Evolutionary conservation across 1,140 invertebrate genomes (phyloP).

Genomic region (Trigoniulus corallinus): DNA sequence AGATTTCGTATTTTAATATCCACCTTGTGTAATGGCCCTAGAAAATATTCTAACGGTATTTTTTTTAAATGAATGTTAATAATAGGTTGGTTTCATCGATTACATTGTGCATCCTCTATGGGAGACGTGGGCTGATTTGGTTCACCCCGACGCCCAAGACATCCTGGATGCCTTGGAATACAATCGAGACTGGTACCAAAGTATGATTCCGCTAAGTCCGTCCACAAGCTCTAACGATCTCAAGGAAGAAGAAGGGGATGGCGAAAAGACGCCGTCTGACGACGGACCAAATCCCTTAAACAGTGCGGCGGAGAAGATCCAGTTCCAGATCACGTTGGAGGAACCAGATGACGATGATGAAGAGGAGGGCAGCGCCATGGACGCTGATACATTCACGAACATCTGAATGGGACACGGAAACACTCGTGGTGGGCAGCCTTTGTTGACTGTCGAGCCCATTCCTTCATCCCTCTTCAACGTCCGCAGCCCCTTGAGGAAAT

Average conservation of each 20-base stretch:
- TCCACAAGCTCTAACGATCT: slow-evolving; percentile 22
- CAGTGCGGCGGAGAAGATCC: slow-evolving; percentile 15
- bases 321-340: slow-evolving; percentile 60
- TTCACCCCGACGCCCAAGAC: slow-evolving; percentile 94
- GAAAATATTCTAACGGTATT: no score
- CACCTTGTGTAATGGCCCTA: no score
- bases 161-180: slow-evolving; percentile 95
- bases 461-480: no score
- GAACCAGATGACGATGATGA: slow-evolving; percentile 44
- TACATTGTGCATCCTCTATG: slow-evolving; percentile 98
- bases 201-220: slow-evolving; percentile 42
- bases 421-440: no score
- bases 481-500: no score
- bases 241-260: slow-evolving; percentile 17
- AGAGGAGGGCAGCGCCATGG: slow-evolving; percentile 12
- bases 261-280: neutral
- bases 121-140: slow-evolving; percentile 98
- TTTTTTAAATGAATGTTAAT: no score
- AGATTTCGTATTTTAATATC: no score
- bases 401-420: slow-evolving; percentile 3
- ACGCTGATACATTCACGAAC: slow-evolving; percentile 7
- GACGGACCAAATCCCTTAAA: slow-evolving; percentile 10
- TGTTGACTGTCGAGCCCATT: no score
- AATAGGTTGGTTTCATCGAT: slow-evolving; percentile 97
- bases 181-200: slow-evolving; percentile 95